Base-by-base conservation (phyloP, 2,113 vertebrate species). In the Galeopterus variegatus region DNA sequence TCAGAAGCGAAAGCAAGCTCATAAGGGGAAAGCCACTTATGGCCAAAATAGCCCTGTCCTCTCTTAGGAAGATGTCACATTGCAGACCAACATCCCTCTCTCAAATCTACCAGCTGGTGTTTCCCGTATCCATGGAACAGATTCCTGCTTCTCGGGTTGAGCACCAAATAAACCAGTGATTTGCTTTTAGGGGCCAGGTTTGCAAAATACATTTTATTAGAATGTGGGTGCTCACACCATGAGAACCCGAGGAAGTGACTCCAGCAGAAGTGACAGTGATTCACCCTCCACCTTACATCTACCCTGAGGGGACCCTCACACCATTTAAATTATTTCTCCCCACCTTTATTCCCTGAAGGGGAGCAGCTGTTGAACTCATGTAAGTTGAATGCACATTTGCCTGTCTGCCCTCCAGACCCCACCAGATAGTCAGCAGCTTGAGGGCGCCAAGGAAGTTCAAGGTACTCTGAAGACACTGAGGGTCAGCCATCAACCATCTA, bases 221-320 rank as follows among this genome's bases (percentile, higher is more conserved):
- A 54, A 21, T 28, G 73, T 24, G 36, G 4, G 1, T 18, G 64
- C 18, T 21, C 36, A 54, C 19, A 56, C 23, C 26, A 26, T 0
- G 8, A 52, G 23, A 58, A 41, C 28, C 48, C 0, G 4, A 79
- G 88, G 28, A 67, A 79, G 56, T 10, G 14, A 58, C 6, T n/a
- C 19, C 13, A 64, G 45, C 52, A 67, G 70, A 56, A 17, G 62
- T 48, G 23, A 62, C 0, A 0, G 33, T 0, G 28, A n/a, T 24
- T 36, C 33, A 54, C 9, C 33, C 41, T 15, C n/a, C 24, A 56
- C 6, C 23, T 36, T 31, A 7, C 73, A 12, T 6, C 84, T 41
- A 65, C 70, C 50, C 11, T 0, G 0, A 15, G 45, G 11, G 6
- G 33, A 64, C 62, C 15, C 60, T 76, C 14, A 65, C 21, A 7